These are phyloP conservation scores for Drosophila nannoptera DNA, from an alignment of 1,140 invertebrate genomes.

Conservation along the genomic window DNA sequence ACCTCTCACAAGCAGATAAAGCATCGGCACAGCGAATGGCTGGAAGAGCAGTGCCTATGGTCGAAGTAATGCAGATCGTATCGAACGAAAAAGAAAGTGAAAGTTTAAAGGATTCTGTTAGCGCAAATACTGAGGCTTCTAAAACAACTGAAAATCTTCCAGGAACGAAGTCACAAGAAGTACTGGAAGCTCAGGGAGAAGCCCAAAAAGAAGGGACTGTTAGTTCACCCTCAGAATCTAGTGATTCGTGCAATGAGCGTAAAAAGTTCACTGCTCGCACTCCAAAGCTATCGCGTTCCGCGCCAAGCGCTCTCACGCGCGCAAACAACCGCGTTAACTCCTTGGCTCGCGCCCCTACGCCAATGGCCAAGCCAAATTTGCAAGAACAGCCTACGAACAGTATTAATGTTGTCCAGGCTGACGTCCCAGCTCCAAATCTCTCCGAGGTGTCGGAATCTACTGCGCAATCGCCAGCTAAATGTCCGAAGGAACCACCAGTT, in stretches of 20 bases:
- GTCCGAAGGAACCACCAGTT: neutral
- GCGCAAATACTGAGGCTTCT: neutral
- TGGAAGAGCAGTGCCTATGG: neutral
- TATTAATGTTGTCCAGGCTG: too few species aligned
- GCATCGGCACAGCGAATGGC: neutral
- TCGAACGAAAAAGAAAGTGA: neutral
- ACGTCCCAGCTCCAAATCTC: neutral
- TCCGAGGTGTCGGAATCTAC: neutral
- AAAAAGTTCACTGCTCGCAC: slow-evolving; percentile 7
- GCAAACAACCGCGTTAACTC: neutral
- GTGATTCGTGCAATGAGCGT: slow-evolving; percentile 16
- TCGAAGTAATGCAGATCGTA: neutral
- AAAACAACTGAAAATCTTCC: neutral
- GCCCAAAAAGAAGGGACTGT: neutral
- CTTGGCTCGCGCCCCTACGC: neutral
- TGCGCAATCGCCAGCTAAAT: neutral
- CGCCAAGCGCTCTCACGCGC: neutral
- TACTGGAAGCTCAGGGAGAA: neutral
- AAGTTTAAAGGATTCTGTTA: neutral
- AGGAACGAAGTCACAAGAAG: neutral
- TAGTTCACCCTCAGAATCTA: neutral
- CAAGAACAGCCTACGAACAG: neutral
- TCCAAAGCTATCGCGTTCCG: neutral
- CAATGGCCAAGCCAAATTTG: neutral
- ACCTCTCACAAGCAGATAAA: neutral